Evolutionary conservation across 2,888 invertebrate species (phyloP).

Genomic region (Spodoptera exigua): DNA sequence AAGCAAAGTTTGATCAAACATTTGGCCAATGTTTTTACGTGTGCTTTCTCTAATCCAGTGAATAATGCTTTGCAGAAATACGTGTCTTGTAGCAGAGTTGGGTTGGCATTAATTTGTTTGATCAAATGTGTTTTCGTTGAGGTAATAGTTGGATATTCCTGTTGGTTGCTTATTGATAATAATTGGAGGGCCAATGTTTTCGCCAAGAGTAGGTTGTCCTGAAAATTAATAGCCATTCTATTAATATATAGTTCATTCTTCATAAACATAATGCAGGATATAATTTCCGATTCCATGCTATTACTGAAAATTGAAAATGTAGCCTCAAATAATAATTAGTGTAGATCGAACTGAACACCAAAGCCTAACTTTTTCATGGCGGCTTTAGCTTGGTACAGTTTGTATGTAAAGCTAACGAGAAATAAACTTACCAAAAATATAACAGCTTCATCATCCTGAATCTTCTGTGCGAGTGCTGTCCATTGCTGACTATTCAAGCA

Average conservation of each 20-base stretch:
- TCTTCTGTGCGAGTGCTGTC: slow-evolving; percentile 66
- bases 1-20: slow-evolving; percentile 70
- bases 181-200: slow-evolving; percentile 75
- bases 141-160: slow-evolving; percentile 45
- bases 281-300: too few species aligned
- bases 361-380: too few species aligned
- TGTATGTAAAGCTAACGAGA: not conserved
- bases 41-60: slow-evolving; percentile 71
- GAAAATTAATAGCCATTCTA: too few species aligned
- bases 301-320: too few species aligned
- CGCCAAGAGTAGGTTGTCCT: slow-evolving; percentile 76
- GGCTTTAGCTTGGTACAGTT: too few species aligned
- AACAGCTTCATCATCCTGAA: slow-evolving; percentile 65
- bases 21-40: slow-evolving; percentile 74
- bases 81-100: slow-evolving; percentile 64
- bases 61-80: slow-evolving; percentile 72
- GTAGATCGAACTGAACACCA: too few species aligned
- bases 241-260: too few species aligned
- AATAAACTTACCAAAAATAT: slow-evolving; percentile 73
- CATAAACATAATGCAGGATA: too few species aligned
- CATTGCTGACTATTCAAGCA: slow-evolving; percentile 76
- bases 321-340: too few species aligned
- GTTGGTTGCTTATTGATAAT: slow-evolving; percentile 54
- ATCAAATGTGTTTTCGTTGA: slow-evolving; percentile 74
- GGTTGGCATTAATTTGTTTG: slow-evolving; percentile 67